Conservation (phyloP, 1,140 invertebrate genomes). For the Acromyrmex echinatior region DNA sequence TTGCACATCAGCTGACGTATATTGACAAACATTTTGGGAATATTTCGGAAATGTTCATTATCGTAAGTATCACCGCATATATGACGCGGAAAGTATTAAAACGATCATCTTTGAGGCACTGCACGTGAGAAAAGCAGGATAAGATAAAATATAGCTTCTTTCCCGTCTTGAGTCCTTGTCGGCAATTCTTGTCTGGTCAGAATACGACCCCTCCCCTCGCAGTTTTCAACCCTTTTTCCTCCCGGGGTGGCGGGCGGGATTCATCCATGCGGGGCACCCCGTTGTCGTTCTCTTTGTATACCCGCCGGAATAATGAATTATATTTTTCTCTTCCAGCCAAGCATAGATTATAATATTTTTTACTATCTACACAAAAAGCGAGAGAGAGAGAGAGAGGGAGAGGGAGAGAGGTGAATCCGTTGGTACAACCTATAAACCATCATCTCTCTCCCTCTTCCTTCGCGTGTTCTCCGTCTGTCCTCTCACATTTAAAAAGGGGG, state of each 20-base stretch:
- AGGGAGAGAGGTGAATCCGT: conserved; percentile 69
- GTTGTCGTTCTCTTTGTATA: conserved; percentile 83
- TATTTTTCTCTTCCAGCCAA: conserved; percentile 86
- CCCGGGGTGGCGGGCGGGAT: conserved; percentile 81
- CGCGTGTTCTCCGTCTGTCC: conserved; percentile 73
- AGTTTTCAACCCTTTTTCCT: conserved; percentile 80
- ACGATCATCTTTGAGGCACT: background rate
- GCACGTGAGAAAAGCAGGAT: conserved; percentile 51
- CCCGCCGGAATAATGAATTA: conserved; percentile 85
- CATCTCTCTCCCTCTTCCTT: conserved; percentile 66
- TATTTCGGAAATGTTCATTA: background rate
- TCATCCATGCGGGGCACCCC: conserved; percentile 78
- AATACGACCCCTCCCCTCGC: conserved; percentile 44
- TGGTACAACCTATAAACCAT: conserved; percentile 63
- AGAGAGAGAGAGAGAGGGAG: conserved; percentile 16
- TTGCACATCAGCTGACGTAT: background rate
- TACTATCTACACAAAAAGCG: conserved; percentile 84
- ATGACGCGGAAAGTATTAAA: background rate
- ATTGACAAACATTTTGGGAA: background rate
- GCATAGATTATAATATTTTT: conserved; percentile 87
- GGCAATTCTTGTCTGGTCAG: conserved; percentile 41
- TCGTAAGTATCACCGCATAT: background rate
- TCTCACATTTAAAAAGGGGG: conserved; percentile 61
- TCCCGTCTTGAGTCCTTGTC: conserved; percentile 36
- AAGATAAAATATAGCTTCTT: conserved; percentile 68